A percentile compares a stretch with the other conserved stretches of the same genome.
These are phyloP conservation scores for Gymnopithys bicolor DNA, from an alignment of 2,797 vertebrate genomes.

Conservation along the genomic window DNA sequence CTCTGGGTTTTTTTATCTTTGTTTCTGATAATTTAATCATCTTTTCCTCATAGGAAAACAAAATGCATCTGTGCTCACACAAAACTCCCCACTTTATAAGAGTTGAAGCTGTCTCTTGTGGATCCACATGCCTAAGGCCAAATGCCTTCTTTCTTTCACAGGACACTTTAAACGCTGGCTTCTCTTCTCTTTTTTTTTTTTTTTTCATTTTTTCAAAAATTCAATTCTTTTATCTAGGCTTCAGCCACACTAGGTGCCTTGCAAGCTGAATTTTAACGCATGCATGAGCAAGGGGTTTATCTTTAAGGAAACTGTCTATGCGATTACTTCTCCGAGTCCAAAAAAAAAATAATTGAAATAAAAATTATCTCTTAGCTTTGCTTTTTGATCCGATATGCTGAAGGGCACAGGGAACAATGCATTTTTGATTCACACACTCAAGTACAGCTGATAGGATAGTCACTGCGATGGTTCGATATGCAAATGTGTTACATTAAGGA, in stretches of 20 bases:
- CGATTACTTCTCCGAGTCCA: slow-evolving; percentile 52
- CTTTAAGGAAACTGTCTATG: slow-evolving; percentile 42
- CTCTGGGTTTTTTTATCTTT: slow-evolving; percentile 57
- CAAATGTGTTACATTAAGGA: slow-evolving; percentile 80
- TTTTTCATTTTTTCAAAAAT: slow-evolving; percentile 47
- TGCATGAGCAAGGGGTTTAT: slow-evolving; percentile 37
- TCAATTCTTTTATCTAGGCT: slow-evolving; percentile 67
- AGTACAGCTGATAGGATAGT: slow-evolving; percentile 82
- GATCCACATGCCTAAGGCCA: slow-evolving; percentile 79
- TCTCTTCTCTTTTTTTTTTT: background rate
- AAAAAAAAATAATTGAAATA: slow-evolving; percentile 68
- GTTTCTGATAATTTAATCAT: slow-evolving; percentile 84
- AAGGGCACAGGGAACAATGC: slow-evolving; percentile 61
- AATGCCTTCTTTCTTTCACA: slow-evolving; percentile 68
- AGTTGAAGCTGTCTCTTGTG: slow-evolving; percentile 72
- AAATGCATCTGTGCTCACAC: slow-evolving; percentile 83
- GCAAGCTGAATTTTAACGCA: slow-evolving; percentile 69
- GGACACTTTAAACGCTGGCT: slow-evolving; percentile 59
- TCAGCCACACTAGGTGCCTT: slow-evolving; percentile 29
- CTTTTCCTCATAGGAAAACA: slow-evolving; percentile 82
- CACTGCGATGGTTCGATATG: slow-evolving; percentile 82
- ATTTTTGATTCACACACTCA: slow-evolving; percentile 79
- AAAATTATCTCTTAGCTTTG: slow-evolving; percentile 83
- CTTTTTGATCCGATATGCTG: slow-evolving; percentile 82
- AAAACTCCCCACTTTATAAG: slow-evolving; percentile 81